Evolutionary conservation across 1,140 invertebrate genomes (phyloP), one percentile per base, ranked within the genome.

Genomic region (Trichonephila inaurata): DNA sequence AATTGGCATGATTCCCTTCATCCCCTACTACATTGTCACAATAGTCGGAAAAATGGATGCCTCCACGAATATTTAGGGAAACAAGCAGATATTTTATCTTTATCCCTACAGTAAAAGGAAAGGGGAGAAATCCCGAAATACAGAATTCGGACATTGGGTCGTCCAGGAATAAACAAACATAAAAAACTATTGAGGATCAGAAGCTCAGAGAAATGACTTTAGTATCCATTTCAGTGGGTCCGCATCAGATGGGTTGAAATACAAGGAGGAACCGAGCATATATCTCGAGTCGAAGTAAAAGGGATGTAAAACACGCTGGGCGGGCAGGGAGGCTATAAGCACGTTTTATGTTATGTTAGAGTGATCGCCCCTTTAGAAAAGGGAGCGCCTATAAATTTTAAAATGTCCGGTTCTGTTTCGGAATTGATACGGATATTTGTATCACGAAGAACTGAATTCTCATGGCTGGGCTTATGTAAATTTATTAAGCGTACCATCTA

Each of bases 331-430:
- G 62, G 33, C 72, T 40, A 77, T 77, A 40, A 77, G 72, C 72
- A 77, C 72, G 72, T 77, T 77, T 77, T 77, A 77, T 77, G 72
- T 77, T 77, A 33, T 77, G 72, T 77, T 33, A 77, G 72, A 77
- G 24, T 40, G 72, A 77, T 77, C 72, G 72, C 72, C 28, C 72
- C 72, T 77, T 77, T 28, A 33, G 16, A 18, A 18, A 19, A 10
- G 72, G 24, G 51, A 77, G 18, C 72, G 28, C 4, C 72, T 33
- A 16, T 77, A 33, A 33, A 77, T 77, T 77, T 77, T 77, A 16
- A 40, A 77, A 18, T 77, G 28, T 77, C 72, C 72, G 18, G 33
- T 28, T 77, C 28, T 33, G 33, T 77, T 77, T 77, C 72, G 24
- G 72, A 77, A 77, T 77, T 19, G 72, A 77, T 77, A 10, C 16